Base-by-base conservation (phyloP, 2,797 vertebrate species). In the Rhodeus uyekii region DNA sequence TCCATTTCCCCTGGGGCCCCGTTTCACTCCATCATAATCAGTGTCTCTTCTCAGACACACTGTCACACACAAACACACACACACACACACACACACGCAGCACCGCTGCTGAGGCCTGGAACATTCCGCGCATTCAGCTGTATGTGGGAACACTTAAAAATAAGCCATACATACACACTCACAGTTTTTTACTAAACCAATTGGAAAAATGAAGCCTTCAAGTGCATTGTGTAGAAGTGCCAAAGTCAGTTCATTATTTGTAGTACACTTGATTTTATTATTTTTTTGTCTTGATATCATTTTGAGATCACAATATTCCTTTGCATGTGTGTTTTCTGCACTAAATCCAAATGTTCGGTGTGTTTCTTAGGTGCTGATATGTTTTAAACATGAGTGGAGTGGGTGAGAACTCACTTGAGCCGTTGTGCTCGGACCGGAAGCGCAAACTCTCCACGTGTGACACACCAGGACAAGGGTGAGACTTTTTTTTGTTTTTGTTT, bases 371-470 rank as follows among this genome's bases (percentile, higher is more conserved):
- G 94, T 95, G 95, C 96, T 97, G 94, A 97, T 96, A 96, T 93
- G 83, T 92, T 91, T 88, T 95, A 92, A 97, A 92, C 87, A 99
- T 99, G 98, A 99, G 97, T 86, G 96, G 96, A 87, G 89, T 97
- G 89, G 96, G 96, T 93, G 98, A 99, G 89, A 98, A 95, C 90
- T 93, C 95, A 85, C 92, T 98, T 93, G 97, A 97, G 91, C 94
- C 94, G 2, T 88, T 98, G 94, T 93, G 95, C 91, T 94, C 93
- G 13, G 96, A 99, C 87, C 96, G 97, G 88, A 99, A 99, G 89
- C 96, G 97, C 84, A 99, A 99, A 92, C 91, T 96, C 77, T 95
- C 97, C 88, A 95, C 96, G 79, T 98, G 96, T 88, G 97, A 99
- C 91, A 93, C 96, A 38, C 96, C 95, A 14, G 96, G 96, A 84